These are phyloP conservation scores for Etia nguti DNA, from an alignment of 2,113 vertebrate species.

Conservation along the genomic window DNA sequence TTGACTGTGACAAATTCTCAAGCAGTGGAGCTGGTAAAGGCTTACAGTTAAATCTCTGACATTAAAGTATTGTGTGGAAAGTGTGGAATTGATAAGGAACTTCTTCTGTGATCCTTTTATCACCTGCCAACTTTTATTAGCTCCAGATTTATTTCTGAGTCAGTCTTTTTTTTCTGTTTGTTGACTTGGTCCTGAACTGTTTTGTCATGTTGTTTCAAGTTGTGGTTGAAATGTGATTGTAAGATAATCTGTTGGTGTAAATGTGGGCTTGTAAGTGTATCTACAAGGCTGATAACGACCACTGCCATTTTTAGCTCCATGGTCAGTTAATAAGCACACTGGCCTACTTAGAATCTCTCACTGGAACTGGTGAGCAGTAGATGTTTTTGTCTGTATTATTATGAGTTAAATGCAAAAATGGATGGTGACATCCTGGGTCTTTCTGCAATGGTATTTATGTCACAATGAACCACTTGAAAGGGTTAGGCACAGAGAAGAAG, in stretches of 20 bases:
- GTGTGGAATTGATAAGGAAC: neutral
- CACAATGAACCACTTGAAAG: neutral
- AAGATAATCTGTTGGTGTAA: neutral
- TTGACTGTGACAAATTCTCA: neutral
- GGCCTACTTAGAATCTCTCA: constrained; percentile 2
- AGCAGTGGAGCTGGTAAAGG: neutral
- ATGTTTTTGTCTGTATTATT: neutral
- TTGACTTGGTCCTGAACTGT: neutral
- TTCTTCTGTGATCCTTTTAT: neutral
- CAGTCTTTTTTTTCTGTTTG: neutral
- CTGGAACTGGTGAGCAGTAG: neutral
- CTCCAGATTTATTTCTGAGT: neutral
- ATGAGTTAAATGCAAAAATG: neutral
- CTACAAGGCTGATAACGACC: neutral
- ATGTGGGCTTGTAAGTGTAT: neutral
- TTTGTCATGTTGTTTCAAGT: neutral
- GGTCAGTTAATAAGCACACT: constrained; percentile 1
- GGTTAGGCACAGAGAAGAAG: neutral
- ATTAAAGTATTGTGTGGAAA: neutral
- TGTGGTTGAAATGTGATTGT: neutral
- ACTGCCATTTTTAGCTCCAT: constrained; percentile 12
- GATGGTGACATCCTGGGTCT: neutral
- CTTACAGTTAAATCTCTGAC: neutral
- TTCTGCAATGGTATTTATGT: neutral
- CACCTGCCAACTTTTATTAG: neutral